Conservation (phyloP, 2,797 vertebrate genomes). For the Oophaga sylvatica region DNA sequence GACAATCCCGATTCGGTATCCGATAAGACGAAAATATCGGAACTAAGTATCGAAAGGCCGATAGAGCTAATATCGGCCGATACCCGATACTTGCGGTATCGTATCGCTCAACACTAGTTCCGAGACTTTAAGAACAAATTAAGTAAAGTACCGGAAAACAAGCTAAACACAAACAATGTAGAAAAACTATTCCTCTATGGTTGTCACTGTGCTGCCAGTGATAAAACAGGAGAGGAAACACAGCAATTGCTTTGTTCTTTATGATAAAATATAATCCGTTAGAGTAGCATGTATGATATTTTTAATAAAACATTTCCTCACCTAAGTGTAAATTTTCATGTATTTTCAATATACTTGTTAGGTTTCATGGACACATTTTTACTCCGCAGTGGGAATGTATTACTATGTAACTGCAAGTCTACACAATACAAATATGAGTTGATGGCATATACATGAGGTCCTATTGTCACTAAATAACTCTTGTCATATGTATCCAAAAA, state of each 20-base stretch:
- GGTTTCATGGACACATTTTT: neutral
- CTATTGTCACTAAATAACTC: too few relatives aligned
- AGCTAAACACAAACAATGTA: neutral
- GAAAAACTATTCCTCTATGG: neutral
- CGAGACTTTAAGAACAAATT: neutral
- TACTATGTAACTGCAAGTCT: neutral
- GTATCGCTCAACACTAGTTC: too few relatives aligned
- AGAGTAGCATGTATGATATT: neutral
- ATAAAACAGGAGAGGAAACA: neutral
- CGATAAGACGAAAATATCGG: too few relatives aligned
- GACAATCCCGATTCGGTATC: too few relatives aligned
- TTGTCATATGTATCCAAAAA: too few relatives aligned
- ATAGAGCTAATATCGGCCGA: too few relatives aligned
- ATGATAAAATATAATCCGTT: neutral
- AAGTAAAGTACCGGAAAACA: constrained; percentile 8
- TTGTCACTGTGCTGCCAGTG: neutral
- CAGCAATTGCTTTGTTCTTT: neutral
- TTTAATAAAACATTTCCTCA: neutral
- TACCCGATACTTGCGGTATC: too few relatives aligned
- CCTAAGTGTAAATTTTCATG: neutral
- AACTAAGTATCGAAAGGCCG: too few relatives aligned
- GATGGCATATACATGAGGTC: too few relatives aligned
- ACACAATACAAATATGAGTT: too few relatives aligned
- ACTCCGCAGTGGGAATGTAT: neutral
- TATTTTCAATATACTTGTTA: neutral